Evolutionary conservation across 2,113 vertebrate species (phyloP), one percentile per base, ranked within the genome.

Genomic region (Tragelaphus imberbis): DNA sequence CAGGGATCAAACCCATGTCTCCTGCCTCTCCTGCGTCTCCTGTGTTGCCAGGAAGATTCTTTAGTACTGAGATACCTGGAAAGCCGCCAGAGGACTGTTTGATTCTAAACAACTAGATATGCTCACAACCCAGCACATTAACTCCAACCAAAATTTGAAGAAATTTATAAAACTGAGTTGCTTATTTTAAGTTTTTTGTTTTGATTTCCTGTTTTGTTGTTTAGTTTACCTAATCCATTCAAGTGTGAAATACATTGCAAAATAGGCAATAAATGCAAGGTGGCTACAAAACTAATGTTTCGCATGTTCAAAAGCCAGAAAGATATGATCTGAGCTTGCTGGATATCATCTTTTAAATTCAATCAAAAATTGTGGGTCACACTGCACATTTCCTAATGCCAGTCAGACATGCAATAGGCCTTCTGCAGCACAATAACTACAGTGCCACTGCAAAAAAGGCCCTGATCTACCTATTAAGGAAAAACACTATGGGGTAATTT

Each of bases 181-280:
- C 82, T 88, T 58, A 36, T 58, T 86, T 65, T 6, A 27, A 89
- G 11, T 33, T 84, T 88, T 75, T 55, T 95, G 47, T 28, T 53
- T 79, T 63, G 27, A 19, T 87, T 55, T 75, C 82, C 33, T 95
- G 19, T 53, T 84, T 30, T 23, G 15, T 3, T 80, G 33, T 58
- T 94, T 80, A 75, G 44, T 81, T 95, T 87, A 82, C 47, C 25
- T 92, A 75, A 82, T 71, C 96, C 96, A 98, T 95, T 98, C 84
- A 97, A 96, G 53, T 95, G 92, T 98, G 98, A 98, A 98, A 93
- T 90, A 97, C 96, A 95, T 98, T 95, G 80, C 75, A 97, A 77
- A 96, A 79, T 2, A 88, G 23, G 55, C 88, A 97, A 98, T 96
- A 98, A 98, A 98, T 58, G 98, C 44, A 97, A 95, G 96, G 95